Conservation (phyloP, 1,140 invertebrate genomes). For the Cecropterus lyciades region DNA sequence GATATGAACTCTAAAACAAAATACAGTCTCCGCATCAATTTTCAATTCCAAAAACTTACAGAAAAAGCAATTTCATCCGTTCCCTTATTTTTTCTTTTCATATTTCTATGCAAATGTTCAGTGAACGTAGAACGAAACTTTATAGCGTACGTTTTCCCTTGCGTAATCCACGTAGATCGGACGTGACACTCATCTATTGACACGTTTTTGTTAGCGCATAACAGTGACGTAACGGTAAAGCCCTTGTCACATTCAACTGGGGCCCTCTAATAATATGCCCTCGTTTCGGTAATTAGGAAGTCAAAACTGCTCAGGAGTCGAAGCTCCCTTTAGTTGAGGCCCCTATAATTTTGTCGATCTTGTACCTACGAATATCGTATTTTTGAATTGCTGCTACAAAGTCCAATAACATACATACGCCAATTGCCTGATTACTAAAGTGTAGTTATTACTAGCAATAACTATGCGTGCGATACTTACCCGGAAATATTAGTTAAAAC, state of each 20-base stretch:
- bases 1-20: too few species aligned
- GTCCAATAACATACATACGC: slow-evolving; percentile 6
- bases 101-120: not conserved
- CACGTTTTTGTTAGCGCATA: not conserved
- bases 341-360: too few species aligned
- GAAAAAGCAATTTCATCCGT: not conserved
- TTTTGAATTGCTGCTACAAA: too few species aligned
- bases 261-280: too few species aligned
- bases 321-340: too few species aligned
- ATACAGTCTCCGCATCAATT: not conserved
- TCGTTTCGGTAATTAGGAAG: too few species aligned
- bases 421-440: not conserved
- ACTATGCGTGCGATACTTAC: not conserved
- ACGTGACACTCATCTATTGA: slow-evolving; percentile 13
- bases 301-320: too few species aligned
- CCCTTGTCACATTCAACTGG: too few species aligned
- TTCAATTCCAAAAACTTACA: not conserved
- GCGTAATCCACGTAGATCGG: slow-evolving; percentile 18
- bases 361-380: too few species aligned
- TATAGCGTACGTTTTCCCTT: slow-evolving; percentile 12
- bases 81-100: not conserved
- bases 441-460: slow-evolving; percentile 5
- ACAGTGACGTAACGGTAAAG: not conserved
- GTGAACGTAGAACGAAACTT: not conserved
- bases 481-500: not conserved